Base-by-base conservation (phyloP, 2,113 vertebrate species). In the Nothoprocta perdicaria region DNA sequence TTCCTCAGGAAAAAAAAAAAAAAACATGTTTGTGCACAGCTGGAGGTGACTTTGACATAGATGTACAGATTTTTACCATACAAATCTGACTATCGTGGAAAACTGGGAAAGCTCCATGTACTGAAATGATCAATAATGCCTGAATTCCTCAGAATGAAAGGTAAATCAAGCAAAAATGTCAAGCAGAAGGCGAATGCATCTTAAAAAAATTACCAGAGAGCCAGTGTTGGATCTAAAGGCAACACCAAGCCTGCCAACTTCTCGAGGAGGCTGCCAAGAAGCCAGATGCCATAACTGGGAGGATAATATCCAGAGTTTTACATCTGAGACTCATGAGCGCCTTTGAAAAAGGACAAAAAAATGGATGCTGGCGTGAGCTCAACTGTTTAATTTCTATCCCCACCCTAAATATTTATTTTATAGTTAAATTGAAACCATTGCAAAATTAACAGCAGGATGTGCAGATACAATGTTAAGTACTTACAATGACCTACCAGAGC, bases 341-440 rank as follows among this genome's bases (percentile, higher is more conserved):
- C 85, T 95, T 81, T 95, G 93, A 94, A 96, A 96, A 86, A 77
- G 33, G 86, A 84, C 79, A 94, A 38, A 77, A 95, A 84, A 95
- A 85, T 50, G 68, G 66, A 84, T 88, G 53, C 81, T 88, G 95
- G 86, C 86, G 91, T 45, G 65, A 90, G 80, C 79, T 92, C 83
- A 93, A 83, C 60, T 94, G 79, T 92, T 92, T 90, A 94, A 94
- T 96, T 87, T 95, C 83, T 93, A 91, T 93, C 93, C 87, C 82
- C 93, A 93, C 93, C 92, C 94, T 91, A 96, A 95, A 96, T 96
- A 96, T 96, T 96, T 96, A 96, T 92, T 96, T 95, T 90, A 96
- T 96, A 93, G 84, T 95, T 93, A 94, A 94, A 96, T 84, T 95
- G 90, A 96, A 96, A 95, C 91, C 93, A 95, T 72, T 83, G 83